Evolutionary conservation across 35 echinoderm and acorn worm genomes (phyloP).

Genomic region (Apostichopus parvimensis): DNA sequence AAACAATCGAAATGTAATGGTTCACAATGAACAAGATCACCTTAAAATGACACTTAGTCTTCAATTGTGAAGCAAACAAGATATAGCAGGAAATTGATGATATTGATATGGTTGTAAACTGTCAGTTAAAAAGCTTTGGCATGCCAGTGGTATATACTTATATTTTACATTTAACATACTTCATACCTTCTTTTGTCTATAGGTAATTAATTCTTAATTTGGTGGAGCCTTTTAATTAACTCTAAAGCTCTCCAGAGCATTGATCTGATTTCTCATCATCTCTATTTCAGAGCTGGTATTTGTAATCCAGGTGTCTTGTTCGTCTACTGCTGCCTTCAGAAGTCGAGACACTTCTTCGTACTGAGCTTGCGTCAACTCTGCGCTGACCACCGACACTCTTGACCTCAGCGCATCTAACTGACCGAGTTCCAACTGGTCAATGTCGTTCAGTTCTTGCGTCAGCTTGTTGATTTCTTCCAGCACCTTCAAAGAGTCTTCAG

Average conservation of each 20-base stretch:
- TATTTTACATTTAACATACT: too few relatives aligned
- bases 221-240: slow-evolving; percentile 14
- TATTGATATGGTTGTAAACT: too few relatives aligned
- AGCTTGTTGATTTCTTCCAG: background rate
- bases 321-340: slow-evolving; percentile 50
- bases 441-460: background rate
- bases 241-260: slow-evolving; percentile 66
- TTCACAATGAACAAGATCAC: too few relatives aligned
- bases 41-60: too few relatives aligned
- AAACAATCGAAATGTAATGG: too few relatives aligned
- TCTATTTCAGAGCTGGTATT: slow-evolving; percentile 32
- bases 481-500: slow-evolving; percentile 1
- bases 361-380: slow-evolving; percentile 31
- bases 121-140: too few relatives aligned
- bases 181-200: too few relatives aligned
- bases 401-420: slow-evolving; percentile 9
- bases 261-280: slow-evolving; percentile 37
- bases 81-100: too few relatives aligned
- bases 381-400: background rate
- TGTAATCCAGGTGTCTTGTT: slow-evolving; percentile 57
- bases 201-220: too few relatives aligned
- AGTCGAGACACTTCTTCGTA: slow-evolving; percentile 15
- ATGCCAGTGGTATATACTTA: too few relatives aligned
- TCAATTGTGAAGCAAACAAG: too few relatives aligned
- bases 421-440: background rate